A percentile compares a stretch with the other conserved stretches of the same genome.
These are phyloP conservation scores for Aviceda subcristata DNA, from an alignment of 2,113 vertebrate genomes.

Conservation along the genomic window DNA sequence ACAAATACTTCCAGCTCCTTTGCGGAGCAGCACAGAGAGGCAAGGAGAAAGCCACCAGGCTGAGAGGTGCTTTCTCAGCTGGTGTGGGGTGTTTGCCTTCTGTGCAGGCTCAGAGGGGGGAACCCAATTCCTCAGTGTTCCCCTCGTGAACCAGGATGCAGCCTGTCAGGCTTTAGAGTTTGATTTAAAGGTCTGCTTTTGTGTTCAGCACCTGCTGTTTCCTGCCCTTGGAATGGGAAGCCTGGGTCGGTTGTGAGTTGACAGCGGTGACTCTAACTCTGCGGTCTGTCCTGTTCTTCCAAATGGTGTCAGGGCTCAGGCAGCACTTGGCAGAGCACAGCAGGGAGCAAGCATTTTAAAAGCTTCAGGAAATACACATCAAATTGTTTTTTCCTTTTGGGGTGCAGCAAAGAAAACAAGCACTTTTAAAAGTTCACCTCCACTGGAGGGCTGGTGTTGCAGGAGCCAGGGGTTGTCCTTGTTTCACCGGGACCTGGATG, in stretches of 20 bases:
- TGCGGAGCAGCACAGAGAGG: background rate
- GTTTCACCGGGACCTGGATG: background rate
- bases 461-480: background rate
- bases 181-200: background rate
- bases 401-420: background rate
- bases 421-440: background rate
- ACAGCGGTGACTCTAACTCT: background rate
- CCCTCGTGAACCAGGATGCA: background rate
- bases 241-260: fast-evolving
- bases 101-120: background rate
- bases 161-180: background rate
- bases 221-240: background rate
- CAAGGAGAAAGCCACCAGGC: background rate
- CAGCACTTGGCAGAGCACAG: background rate
- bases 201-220: too few relatives aligned
- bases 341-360: background rate
- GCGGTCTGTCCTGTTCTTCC: background rate
- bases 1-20: background rate
- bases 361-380: background rate
- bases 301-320: background rate
- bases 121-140: background rate
- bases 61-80: background rate
- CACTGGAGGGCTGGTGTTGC: background rate
- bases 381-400: background rate
- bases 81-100: background rate